A percentile compares a stretch with the other conserved stretches of the same genome.
Evolutionary conservation across 2,797 vertebrate species (phyloP).

Genomic region (Sylvia borin): DNA sequence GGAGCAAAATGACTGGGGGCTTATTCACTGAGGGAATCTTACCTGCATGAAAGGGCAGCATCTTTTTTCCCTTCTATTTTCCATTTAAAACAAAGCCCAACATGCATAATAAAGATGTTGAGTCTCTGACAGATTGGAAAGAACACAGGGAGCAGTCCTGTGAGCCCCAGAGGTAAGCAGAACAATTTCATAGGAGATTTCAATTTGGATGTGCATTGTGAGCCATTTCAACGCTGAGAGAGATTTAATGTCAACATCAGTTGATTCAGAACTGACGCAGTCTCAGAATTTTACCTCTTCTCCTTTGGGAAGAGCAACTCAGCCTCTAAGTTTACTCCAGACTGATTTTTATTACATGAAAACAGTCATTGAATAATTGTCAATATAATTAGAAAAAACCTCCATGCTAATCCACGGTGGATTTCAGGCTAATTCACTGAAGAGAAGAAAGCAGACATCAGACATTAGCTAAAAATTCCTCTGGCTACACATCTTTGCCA

Average conservation of each 20-base stretch:
- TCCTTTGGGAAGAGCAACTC: background rate
- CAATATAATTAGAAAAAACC: background rate
- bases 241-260: slow-evolving; percentile 5
- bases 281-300: slow-evolving; percentile 13
- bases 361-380: background rate
- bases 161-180: slow-evolving; percentile 1
- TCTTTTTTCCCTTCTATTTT: background rate
- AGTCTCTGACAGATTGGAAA: background rate
- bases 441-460: background rate
- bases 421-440: slow-evolving; percentile 7
- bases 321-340: background rate
- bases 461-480: slow-evolving; percentile 15
- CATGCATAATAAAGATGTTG: background rate
- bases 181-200: slow-evolving; percentile 15
- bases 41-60: background rate
- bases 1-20: background rate
- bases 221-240: background rate
- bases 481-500: background rate
- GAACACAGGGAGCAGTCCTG: background rate
- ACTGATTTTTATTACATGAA: slow-evolving; percentile 15
- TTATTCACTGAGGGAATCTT: background rate
- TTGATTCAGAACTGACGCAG: slow-evolving; percentile 23
- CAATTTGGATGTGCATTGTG: background rate
- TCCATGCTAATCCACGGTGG: background rate
- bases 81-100: background rate